These are phyloP conservation scores for Erethizon dorsatum DNA, from an alignment of 2,797 vertebrate species.

Conservation along the genomic window DNA sequence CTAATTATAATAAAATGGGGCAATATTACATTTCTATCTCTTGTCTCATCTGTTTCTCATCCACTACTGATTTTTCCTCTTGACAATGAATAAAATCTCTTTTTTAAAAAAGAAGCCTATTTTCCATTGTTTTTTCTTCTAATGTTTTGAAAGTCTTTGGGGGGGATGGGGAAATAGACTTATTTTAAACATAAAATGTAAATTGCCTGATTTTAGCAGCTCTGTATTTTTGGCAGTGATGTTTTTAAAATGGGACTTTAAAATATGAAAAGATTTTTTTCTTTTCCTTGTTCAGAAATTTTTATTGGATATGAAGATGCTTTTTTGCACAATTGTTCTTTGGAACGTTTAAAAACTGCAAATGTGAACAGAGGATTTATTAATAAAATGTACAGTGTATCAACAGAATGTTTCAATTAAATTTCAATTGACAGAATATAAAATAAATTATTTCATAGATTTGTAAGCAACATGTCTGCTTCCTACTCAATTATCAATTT, in stretches of 20 bases:
- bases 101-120: conserved; percentile 62
- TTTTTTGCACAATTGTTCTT: conserved; percentile 63
- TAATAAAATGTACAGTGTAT: conserved; percentile 60
- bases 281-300: conserved; percentile 76
- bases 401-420: conserved; percentile 65
- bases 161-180: conserved; percentile 1
- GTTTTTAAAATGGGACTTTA: conserved; percentile 76
- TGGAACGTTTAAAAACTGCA: conserved; percentile 4
- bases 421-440: conserved; percentile 41
- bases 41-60: conserved; percentile 81
- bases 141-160: conserved; percentile 79
- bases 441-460: conserved; percentile 63
- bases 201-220: conserved; percentile 73
- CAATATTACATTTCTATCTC: conserved; percentile 82
- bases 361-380: conserved; percentile 65
- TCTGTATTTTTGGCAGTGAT: conserved; percentile 71
- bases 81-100: conserved; percentile 77
- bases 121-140: conserved; percentile 37
- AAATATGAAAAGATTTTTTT: conserved; percentile 72
- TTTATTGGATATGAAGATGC: conserved; percentile 54
- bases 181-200: conserved; percentile 71
- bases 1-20: conserved; percentile 86
- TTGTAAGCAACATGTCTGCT: conserved; percentile 42
- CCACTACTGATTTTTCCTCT: conserved; percentile 81
- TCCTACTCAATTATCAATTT: conserved; percentile 53